These are phyloP conservation scores for Sebastes itinus DNA, from an alignment of 2,797 vertebrate genomes.

Conservation along the genomic window DNA sequence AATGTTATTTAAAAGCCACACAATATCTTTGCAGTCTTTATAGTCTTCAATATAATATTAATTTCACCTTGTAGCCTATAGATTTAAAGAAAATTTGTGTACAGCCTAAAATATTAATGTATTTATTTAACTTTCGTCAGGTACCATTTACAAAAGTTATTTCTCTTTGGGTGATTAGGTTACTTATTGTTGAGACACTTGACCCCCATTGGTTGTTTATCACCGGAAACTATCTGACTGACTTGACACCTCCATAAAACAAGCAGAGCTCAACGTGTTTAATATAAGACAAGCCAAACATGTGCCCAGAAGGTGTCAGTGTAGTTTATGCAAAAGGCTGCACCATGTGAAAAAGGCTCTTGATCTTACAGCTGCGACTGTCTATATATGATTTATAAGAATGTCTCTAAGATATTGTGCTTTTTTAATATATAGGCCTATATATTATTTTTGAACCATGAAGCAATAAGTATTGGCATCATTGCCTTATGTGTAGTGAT, in stretches of 20 bases:
- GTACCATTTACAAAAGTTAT: not conserved
- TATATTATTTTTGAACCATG: not conserved
- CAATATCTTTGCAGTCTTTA: not conserved
- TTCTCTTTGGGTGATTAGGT: not conserved
- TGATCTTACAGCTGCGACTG: not conserved
- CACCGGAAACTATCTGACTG: not conserved
- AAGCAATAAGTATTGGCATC: not conserved
- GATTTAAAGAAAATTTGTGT: not conserved
- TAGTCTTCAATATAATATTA: not conserved
- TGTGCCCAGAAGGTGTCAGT: conserved; percentile 72
- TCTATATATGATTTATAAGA: not conserved
- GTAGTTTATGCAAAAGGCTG: conserved; percentile 32
- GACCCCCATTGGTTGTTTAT: not conserved
- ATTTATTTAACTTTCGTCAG: not conserved
- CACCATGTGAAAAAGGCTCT: not conserved
- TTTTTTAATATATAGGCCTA: not conserved
- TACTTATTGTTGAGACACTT: not conserved
- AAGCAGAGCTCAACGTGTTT: not conserved
- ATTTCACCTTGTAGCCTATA: not conserved
- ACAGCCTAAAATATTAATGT: not conserved
- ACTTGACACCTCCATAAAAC: not conserved
- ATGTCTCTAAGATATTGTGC: too few species aligned
- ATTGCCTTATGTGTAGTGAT: not conserved
- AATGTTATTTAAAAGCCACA: too few species aligned
- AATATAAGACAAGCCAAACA: not conserved